A percentile compares a stretch with the other conserved stretches of the same genome.
These are phyloP conservation scores for Beris chalybata DNA, from an alignment of 2,888 invertebrate species.

Conservation along the genomic window DNA sequence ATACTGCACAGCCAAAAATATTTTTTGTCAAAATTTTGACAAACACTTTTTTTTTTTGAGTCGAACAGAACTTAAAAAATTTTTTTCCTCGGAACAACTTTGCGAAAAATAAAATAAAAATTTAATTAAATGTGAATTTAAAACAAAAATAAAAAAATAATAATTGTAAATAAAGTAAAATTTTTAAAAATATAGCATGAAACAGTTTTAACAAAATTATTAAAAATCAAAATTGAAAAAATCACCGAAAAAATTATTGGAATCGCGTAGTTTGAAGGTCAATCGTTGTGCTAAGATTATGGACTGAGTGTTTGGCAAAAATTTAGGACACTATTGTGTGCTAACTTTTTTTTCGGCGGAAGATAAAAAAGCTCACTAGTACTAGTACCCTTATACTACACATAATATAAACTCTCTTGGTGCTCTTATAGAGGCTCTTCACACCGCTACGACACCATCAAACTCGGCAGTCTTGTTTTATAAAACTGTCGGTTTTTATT, in stretches of 20 bases:
- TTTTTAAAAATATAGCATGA: too few relatives aligned
- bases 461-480: constrained; percentile 17
- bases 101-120: too few relatives aligned
- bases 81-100: not conserved
- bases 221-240: too few relatives aligned
- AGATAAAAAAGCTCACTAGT: constrained; percentile 36
- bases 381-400: constrained; percentile 30
- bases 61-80: not conserved
- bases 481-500: constrained; percentile 8
- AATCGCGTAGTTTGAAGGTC: constrained; percentile 37
- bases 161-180: too few relatives aligned
- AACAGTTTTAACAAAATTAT: not conserved
- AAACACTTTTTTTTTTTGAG: constrained; percentile 1
- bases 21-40: not conserved
- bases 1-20: constrained; percentile 22
- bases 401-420: constrained; percentile 23
- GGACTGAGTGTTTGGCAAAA: constrained; percentile 35
- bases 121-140: too few relatives aligned
- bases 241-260: constrained; percentile 20
- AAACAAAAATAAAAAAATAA: too few relatives aligned
- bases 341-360: constrained; percentile 36
- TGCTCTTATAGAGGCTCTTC: constrained; percentile 19
- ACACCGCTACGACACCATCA: not conserved
- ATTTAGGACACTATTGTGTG: constrained; percentile 39
- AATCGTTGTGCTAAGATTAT: constrained; percentile 33